phyloP scores from a whole-genome alignment of 2,797 vertebrate genomes.

The Gouania willdenowi region DNA sequence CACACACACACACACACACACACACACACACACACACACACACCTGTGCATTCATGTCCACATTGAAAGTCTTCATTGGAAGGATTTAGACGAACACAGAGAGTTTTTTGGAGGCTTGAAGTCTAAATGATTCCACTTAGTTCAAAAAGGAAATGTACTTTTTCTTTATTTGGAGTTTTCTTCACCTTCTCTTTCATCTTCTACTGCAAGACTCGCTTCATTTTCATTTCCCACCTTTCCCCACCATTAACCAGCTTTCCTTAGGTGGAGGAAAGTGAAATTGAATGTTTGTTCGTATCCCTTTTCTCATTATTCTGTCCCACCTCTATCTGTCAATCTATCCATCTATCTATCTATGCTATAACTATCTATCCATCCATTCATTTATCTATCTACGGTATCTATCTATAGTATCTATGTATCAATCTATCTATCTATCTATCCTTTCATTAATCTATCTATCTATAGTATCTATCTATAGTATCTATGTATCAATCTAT shows the following conservation, averaged over 20 bases:
- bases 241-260: constrained; percentile 36
- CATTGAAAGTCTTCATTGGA: constrained; percentile 33
- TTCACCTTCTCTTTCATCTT: background rate
- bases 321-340: constrained; percentile 1
- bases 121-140: constrained; percentile 22
- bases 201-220: background rate
- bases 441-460: too few species aligned
- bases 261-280: constrained; percentile 35
- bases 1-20: background rate
- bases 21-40: background rate
- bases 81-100: constrained; percentile 34
- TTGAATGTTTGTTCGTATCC: constrained; percentile 11
- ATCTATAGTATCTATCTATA: too few species aligned
- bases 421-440: too few species aligned
- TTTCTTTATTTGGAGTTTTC: constrained; percentile 15
- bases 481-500: too few species aligned
- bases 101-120: constrained; percentile 23
- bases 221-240: constrained; percentile 16
- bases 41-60: background rate
- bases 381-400: too few species aligned
- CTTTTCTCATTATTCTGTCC: constrained; percentile 9
- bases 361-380: too few species aligned
- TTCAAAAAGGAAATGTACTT: constrained; percentile 27
- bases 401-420: too few species aligned
- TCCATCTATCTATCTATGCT: too few species aligned